Percentiles rank a stretch among this genome's conserved stretches.
Evolutionary conservation across 1,140 invertebrate species (phyloP).

Genomic region (Drosophila tsacasi): DNA sequence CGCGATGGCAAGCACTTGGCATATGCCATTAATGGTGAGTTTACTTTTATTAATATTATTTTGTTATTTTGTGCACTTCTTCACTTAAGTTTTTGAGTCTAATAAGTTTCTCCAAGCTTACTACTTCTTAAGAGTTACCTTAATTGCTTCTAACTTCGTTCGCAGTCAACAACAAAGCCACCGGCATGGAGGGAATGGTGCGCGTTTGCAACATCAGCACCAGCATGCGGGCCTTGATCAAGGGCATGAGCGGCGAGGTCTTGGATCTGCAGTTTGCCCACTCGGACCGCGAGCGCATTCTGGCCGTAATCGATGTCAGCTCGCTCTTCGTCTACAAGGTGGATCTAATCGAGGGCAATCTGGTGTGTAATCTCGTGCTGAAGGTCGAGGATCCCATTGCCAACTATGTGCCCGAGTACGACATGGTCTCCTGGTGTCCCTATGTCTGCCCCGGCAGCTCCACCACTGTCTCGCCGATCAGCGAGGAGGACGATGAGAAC

Average conservation of each 20-base stretch:
- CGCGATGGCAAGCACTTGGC: slow-evolving; percentile 94
- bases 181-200: slow-evolving; percentile 90
- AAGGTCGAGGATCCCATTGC: slow-evolving; percentile 85
- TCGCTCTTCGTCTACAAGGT: slow-evolving; percentile 93
- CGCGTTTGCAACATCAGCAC: slow-evolving; percentile 92
- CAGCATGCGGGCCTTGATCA: slow-evolving; percentile 92
- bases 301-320: slow-evolving; percentile 94
- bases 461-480: slow-evolving; percentile 85
- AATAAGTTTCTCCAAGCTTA: no score
- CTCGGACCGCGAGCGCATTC: slow-evolving; percentile 90
- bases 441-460: slow-evolving; percentile 89
- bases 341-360: slow-evolving; percentile 87
- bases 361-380: slow-evolving; percentile 87
- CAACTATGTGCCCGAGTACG: slow-evolving; percentile 73
- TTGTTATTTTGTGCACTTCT: background rate
- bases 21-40: slow-evolving; percentile 94
- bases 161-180: slow-evolving; percentile 83
- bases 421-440: slow-evolving; percentile 94
- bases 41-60: background rate
- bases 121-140: background rate
- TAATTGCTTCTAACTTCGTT: background rate
- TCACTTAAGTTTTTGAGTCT: no score
- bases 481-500: slow-evolving; percentile 90
- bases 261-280: slow-evolving; percentile 96
- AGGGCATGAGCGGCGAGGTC: slow-evolving; percentile 93